Percentiles rank a stretch among this genome's conserved stretches.
phyloP scores from a whole-genome alignment of 2,888 invertebrate genomes.

The Pseudoips prasinana region DNA sequence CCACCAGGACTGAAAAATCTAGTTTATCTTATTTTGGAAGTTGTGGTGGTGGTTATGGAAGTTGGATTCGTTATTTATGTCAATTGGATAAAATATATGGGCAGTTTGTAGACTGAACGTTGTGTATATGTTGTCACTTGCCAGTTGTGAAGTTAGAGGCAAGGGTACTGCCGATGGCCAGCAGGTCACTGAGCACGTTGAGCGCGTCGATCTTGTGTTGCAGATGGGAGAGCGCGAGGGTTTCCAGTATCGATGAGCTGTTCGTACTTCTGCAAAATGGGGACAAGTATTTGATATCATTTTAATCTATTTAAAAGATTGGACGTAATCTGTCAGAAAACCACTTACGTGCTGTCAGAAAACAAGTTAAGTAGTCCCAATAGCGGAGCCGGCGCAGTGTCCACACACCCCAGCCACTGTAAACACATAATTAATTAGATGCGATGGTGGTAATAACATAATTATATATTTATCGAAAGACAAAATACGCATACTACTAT shows the following conservation, averaged over 20 bases:
- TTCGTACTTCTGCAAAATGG: background rate
- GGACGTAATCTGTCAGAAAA: too few species aligned
- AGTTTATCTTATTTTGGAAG: background rate
- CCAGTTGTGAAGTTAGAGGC: conserved; percentile 1
- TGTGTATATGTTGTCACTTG: too few species aligned
- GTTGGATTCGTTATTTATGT: too few species aligned
- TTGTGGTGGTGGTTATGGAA: too few species aligned
- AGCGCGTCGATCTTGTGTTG: conserved; percentile 26
- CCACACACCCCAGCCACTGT: conserved; percentile 4
- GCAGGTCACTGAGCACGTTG: conserved; percentile 10
- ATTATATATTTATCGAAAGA: too few species aligned
- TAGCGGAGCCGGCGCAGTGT: conserved; percentile 3
- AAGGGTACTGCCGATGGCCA: conserved; percentile 13
- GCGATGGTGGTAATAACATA: too few species aligned
- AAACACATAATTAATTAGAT: background rate
- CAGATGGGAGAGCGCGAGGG: conserved; percentile 23
- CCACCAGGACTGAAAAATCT: background rate
- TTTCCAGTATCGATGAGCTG: conserved; percentile 8
- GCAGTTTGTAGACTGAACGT: too few species aligned
- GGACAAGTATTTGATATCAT: too few species aligned
- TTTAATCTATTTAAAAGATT: too few species aligned
- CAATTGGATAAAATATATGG: too few species aligned
- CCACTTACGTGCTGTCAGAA: background rate
- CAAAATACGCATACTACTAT: too few species aligned
- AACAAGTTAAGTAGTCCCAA: conserved; percentile 13